Evolutionary conservation across 2,113 vertebrate genomes (phyloP), one percentile per base, ranked within the genome.

Genomic region (Tachysurus vachellii): DNA sequence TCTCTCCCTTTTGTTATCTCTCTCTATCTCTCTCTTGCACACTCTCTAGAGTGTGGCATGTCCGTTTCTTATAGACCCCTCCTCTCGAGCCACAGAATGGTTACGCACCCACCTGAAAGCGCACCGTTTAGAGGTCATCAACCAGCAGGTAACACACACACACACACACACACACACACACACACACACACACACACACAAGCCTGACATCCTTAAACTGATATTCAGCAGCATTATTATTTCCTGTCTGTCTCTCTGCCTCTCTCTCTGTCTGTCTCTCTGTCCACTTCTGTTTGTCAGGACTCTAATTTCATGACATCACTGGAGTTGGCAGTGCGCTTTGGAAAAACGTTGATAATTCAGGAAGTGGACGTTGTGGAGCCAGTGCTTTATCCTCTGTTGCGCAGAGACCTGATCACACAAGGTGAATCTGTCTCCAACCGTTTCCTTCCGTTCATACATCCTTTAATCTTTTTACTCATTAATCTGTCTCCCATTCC

Each of bases 291-390:
- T 83, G 16, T 66, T 82, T 88, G 47, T 36, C 75, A 99, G 98
- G 98, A 99, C 85, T 91, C 90, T 77, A 98, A 97, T 93, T 99
- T 99, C 90, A 96, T 98, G 90, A 99, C 97, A 1, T 92, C 95
- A 70, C 93, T 99, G 88, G 98, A 99, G 89, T 91, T 99, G 87
- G 97, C 98, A 2, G 98, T 99, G 82, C 95, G 98, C 91, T 99
- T 99, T 93, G 98, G 98, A 56, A 99, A 99, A 93, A 99, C 97
- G 0, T 96, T 99, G 85, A 96, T 99, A 91, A 96, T 99, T 90
- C 98, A 99, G 92, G 98, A 99, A 93, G 94, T 99, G 96, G 97
- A 99, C 91, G 96, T 96, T 85, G 96, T 99, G 87, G 98, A 99
- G 91, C 97, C 98, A 68, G 97, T 97, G 16, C 97, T 99, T 88